Percentiles rank a stretch among this genome's conserved stretches.
Conservation (phyloP, 2,113 vertebrate species). For the Phrynocephalus versicolor region DNA sequence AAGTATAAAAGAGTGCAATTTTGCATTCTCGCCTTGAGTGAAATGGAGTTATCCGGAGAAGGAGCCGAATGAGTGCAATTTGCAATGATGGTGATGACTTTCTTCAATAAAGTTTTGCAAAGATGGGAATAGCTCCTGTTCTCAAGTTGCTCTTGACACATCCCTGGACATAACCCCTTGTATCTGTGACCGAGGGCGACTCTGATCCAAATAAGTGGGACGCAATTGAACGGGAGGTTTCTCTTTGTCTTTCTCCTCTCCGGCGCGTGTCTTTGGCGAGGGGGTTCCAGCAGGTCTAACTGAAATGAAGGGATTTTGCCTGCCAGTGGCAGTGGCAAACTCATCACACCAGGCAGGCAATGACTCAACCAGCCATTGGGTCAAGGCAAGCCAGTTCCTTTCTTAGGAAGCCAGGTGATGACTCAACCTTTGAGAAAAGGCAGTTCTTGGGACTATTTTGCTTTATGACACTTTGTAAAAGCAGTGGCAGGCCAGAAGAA, state of each 20-base stretch:
- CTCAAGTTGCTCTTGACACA: not conserved
- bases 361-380: slow-evolving; percentile 4
- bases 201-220: not conserved
- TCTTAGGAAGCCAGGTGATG: slow-evolving; percentile 6
- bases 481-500: not conserved
- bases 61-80: not conserved
- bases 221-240: not conserved
- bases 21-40: too few relatives aligned
- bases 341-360: not conserved
- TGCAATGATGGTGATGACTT: not conserved
- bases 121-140: not conserved
- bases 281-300: not conserved
- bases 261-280: too few relatives aligned
- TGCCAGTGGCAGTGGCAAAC: slow-evolving; percentile 9
- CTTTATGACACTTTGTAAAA: not conserved
- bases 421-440: slow-evolving; percentile 12
- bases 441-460: not conserved
- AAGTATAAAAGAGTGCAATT: too few relatives aligned
- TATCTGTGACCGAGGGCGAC: not conserved
- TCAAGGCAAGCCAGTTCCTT: not conserved
- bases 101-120: not conserved
- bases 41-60: not conserved
- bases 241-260: not conserved
- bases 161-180: not conserved
- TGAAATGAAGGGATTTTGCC: slow-evolving; percentile 6